phyloP scores from a whole-genome alignment of 2,888 invertebrate species.

The Hirtodrosophila cameraria region DNA sequence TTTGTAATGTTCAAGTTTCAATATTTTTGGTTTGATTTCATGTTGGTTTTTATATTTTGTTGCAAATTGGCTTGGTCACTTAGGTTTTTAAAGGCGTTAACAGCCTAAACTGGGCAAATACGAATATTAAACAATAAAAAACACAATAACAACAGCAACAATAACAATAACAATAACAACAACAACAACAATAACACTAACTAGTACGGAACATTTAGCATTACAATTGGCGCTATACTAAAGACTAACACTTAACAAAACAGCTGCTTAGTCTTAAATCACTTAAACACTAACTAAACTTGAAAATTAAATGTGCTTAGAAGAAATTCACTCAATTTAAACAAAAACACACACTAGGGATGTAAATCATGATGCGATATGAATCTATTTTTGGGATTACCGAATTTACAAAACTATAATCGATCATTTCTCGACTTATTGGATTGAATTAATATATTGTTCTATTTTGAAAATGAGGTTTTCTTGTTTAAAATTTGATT shows the following conservation, averaged over 20 bases:
- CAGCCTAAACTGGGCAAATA: slow-evolving; percentile 24
- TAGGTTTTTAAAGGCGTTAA: slow-evolving; percentile 43
- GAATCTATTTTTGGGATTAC: too few relatives aligned
- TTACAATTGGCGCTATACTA: slow-evolving; percentile 31
- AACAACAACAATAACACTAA: slow-evolving; percentile 25
- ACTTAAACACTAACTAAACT: slow-evolving; percentile 23
- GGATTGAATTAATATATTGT: too few relatives aligned
- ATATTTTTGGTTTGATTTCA: slow-evolving; percentile 10
- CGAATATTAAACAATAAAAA: slow-evolving; percentile 22
- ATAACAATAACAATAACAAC: slow-evolving; percentile 18
- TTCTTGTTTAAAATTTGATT: too few relatives aligned
- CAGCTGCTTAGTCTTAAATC: slow-evolving; percentile 14
- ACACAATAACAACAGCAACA: slow-evolving; percentile 16
- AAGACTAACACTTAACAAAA: slow-evolving; percentile 22
- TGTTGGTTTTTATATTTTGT: slow-evolving; percentile 34
- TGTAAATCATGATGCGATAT: too few relatives aligned
- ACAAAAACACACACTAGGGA: too few relatives aligned
- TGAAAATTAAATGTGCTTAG: slow-evolving; percentile 10
- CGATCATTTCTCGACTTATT: too few relatives aligned
- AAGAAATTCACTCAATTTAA: slow-evolving; percentile 4
- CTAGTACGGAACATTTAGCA: slow-evolving; percentile 20
- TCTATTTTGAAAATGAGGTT: too few relatives aligned
- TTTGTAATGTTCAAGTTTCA: slow-evolving; percentile 34
- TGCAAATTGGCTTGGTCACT: slow-evolving; percentile 53
- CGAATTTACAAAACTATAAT: too few relatives aligned